Evolutionary conservation across 2,113 vertebrate species (phyloP).

Genomic region (Uria aalge): DNA sequence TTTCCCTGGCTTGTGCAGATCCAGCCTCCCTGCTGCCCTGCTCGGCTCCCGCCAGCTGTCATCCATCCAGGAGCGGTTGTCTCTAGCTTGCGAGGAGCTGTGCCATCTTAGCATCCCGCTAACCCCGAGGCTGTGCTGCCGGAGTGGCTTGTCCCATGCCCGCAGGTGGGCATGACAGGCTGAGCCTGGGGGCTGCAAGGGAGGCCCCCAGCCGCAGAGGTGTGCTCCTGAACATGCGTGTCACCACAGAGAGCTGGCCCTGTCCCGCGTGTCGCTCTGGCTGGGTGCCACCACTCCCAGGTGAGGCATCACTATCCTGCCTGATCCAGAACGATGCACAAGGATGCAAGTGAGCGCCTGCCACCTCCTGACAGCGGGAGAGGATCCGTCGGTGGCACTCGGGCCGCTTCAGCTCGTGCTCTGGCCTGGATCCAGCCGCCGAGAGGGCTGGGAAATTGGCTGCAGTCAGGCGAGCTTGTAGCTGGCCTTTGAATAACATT

Average conservation of each 20-base stretch:
- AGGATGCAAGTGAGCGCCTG: accelerated
- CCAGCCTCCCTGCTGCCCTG: background rate
- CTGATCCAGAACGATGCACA: accelerated
- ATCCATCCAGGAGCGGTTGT: background rate
- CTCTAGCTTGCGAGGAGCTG: background rate
- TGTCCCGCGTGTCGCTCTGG: background rate
- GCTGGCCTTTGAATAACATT: background rate
- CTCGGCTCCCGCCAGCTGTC: background rate
- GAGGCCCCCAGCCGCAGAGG: accelerated
- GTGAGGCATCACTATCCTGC: background rate
- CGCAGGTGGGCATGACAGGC: background rate
- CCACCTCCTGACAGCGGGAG: background rate
- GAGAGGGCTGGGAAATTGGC: background rate
- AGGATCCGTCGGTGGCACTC: background rate
- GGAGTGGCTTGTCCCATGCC: accelerated
- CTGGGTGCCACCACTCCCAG: accelerated
- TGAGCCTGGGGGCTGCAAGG: background rate
- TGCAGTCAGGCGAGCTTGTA: background rate
- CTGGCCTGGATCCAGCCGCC: background rate
- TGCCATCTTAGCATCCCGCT: accelerated
- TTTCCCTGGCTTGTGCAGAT: background rate
- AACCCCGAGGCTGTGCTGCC: accelerated
- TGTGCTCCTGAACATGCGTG: accelerated
- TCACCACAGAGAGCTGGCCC: background rate
- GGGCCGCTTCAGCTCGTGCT: background rate